Conservation (phyloP, 2,113 vertebrate species). For the Oncorhynchus mykiss region DNA sequence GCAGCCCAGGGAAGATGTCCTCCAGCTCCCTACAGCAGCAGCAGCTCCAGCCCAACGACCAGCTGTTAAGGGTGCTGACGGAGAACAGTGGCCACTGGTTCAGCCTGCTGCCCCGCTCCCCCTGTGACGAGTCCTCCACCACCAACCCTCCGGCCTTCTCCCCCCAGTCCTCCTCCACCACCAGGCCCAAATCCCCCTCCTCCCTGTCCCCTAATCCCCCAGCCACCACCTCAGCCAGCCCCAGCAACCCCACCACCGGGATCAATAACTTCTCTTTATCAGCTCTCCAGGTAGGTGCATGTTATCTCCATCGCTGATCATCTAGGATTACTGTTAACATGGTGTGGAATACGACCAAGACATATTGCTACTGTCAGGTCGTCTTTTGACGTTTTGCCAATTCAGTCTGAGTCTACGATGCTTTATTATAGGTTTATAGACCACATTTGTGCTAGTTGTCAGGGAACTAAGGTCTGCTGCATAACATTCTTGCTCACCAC, state of each 20-base stretch:
- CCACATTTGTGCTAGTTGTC: no score
- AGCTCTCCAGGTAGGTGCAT: constrained; percentile 78
- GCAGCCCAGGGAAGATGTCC: constrained; percentile 70
- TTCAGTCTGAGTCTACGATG: not conserved
- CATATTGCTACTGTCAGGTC: not conserved
- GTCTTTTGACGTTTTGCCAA: not conserved
- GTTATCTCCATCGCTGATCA: not conserved
- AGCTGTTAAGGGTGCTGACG: constrained; percentile 81
- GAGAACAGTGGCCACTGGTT: constrained; percentile 90
- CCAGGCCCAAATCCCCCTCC: constrained; percentile 43
- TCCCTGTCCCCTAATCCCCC: constrained; percentile 54
- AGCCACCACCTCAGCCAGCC: constrained; percentile 62
- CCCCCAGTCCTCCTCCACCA: constrained; percentile 53
- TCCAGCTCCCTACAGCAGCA: constrained; percentile 58
- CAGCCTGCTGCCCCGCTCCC: constrained; percentile 86
- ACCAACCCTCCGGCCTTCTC: constrained; percentile 36
- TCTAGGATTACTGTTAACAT: not conserved
- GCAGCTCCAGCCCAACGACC: constrained; percentile 72
- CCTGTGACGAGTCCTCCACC: constrained; percentile 81
- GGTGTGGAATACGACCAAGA: not conserved
- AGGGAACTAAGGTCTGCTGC: not conserved
- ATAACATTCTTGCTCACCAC: not conserved
- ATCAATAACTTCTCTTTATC: constrained; percentile 76
- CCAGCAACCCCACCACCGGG: constrained; percentile 64
- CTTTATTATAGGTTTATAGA: no score